Evolutionary conservation across 2,888 invertebrate species (phyloP).

Genomic region (Osedax fenrisi): DNA sequence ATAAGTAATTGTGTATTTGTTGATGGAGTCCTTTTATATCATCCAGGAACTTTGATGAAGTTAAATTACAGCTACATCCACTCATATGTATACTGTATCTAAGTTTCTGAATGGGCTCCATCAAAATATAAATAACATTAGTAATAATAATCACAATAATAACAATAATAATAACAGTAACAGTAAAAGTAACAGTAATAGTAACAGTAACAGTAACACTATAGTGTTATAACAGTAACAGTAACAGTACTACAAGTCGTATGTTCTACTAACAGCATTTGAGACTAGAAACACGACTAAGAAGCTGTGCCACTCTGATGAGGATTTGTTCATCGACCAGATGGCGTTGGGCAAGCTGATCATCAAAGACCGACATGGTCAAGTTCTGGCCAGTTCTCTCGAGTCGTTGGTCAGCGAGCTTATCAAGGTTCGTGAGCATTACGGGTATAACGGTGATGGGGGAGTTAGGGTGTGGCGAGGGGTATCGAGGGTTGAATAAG

Average conservation of each 20-base stretch:
- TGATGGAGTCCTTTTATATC: no score
- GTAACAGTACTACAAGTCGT: neutral
- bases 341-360: constrained; percentile 53
- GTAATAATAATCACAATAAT: neutral
- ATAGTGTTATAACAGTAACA: neutral
- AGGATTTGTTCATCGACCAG: constrained; percentile 54
- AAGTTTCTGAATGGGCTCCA: no score
- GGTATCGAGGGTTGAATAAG: no score
- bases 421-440: constrained; percentile 51
- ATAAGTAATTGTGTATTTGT: no score
- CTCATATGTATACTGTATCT: no score
- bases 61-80: no score
- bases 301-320: constrained; percentile 47
- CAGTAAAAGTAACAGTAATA: neutral
- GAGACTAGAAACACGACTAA: constrained; percentile 39
- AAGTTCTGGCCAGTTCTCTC: constrained; percentile 53
- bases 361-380: constrained; percentile 46
- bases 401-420: constrained; percentile 55
- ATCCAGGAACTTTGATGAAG: no score
- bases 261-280: constrained; percentile 39
- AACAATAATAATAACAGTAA: neutral
- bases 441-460: no score
- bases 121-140: no score
- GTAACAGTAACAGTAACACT: no score
- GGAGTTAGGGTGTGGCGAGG: no score